Base-by-base conservation (phyloP, 2,888 invertebrate genomes). In the Steinernema carpocapsae region DNA sequence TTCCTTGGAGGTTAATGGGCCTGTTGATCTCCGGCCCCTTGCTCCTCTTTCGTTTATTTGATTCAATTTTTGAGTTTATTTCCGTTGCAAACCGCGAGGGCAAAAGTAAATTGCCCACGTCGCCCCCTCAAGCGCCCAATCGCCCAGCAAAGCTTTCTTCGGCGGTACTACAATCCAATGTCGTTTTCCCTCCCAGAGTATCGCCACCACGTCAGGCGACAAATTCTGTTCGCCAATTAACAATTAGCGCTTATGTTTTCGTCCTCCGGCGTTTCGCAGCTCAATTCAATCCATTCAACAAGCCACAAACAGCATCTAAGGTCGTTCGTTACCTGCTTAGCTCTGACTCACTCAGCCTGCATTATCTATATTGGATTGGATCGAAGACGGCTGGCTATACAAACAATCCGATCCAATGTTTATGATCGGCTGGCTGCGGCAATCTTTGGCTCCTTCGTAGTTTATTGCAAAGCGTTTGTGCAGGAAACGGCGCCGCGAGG, bases 71-170 rank as follows among this genome's bases (percentile, higher is more conserved):
- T 32, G 64, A 29, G 64, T 64, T 64, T 64, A 64, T 64, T 64
- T 64, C 64, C 64, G 64, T 29, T 64, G 32, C 64, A 64, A 64
- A 64, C 64, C 14, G 26, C 26, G 64, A 32, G 64, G 32, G 64
- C 64, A 64, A 64, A 64, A 64, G 64, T 64, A 64, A 64, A 64
- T 64, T 64, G 64, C 64, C 19, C 37, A 19, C 56, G 17, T 64
- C 64, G 64, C 64, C 64, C 64, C 64, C 64, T 64, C 64, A 26
- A 48, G 48, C 48, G 56, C 56, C 24, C 56, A 48, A 48, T 48
- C 48, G n/a, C 3, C 48, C 48, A 19, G 14, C 56, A 56, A 22
- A 19, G 56, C 56, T 24, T 56, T 14, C 17, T 17, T 4, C 48
- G 19, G 17, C 48, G 48, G 48, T 48, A 48, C 48, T 48, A 48